Conservation (phyloP, 2,797 vertebrate species). For the Bradypodion pumilum region DNA sequence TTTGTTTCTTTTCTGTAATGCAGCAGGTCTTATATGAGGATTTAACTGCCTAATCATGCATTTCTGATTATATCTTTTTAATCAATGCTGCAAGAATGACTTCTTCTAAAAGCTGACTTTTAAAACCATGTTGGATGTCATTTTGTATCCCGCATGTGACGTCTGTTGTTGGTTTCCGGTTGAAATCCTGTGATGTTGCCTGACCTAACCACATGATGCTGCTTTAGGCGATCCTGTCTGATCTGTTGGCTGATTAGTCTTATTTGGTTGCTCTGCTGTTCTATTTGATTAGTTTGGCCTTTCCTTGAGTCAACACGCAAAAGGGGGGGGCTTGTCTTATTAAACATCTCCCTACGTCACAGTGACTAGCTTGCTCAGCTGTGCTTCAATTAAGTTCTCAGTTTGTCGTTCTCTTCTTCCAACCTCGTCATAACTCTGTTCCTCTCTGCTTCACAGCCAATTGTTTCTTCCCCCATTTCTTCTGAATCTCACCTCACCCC, state of each 20-base stretch:
- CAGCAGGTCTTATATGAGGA: background rate
- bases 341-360: slow-evolving; percentile 4
- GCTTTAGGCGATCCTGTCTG: background rate
- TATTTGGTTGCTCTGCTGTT: slow-evolving; percentile 24
- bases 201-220: background rate
- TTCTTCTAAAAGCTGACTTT: background rate
- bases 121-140: background rate
- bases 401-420: slow-evolving; percentile 3
- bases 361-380: slow-evolving; percentile 33
- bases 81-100: background rate
- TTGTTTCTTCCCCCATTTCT: slow-evolving; percentile 1
- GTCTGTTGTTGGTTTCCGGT: background rate
- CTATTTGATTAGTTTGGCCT: slow-evolving; percentile 13
- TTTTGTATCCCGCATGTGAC: background rate
- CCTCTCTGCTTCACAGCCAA: background rate
- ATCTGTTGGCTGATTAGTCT: slow-evolving; percentile 18
- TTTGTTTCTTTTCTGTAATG: background rate
- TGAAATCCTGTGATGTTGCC: background rate
- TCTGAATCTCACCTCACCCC: background rate
- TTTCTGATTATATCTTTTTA: background rate
- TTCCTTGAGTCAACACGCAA: slow-evolving; percentile 7
- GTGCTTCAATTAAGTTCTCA: slow-evolving; percentile 20
- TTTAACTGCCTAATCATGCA: background rate
- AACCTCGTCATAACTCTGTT: background rate
- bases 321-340: slow-evolving; percentile 30